Base-by-base conservation (phyloP, 2,113 vertebrate genomes). In the Tetrao urogallus region DNA sequence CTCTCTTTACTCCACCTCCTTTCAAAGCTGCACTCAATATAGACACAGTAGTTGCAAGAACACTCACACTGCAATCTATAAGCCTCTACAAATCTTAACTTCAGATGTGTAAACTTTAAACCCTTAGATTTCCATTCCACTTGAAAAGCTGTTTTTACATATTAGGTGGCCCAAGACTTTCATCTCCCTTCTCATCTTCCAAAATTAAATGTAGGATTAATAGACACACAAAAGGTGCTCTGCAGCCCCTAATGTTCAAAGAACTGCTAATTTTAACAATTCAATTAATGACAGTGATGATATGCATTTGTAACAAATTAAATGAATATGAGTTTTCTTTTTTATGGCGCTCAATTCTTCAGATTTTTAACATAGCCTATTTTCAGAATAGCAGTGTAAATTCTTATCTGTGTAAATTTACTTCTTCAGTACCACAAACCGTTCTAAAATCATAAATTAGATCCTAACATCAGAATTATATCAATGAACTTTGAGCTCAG, bases 101-200 rank as follows among this genome's bases (percentile, higher is more conserved):
- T 61, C 70, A 10, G 28, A 61, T 19, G 10, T 38, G 21, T 52
- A 70, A 77, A 88, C 86, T 6, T 36, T 4, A 11, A 76, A 38
- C 27, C 14, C 54, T 19, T 61, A 90, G 92, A 81, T 54, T 92
- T 8, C 17, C 8, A n/a, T 84, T 77, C 28, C 1, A 1, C 13
- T 64, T 86, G 30, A 78, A 43, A 94, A 93, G 42, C 8, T 38
- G 32, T 64, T 88, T 45, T 63, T 90, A 77, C 8, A 6, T 32
- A 45, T 45, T 45, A 63, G 12, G 18, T 56, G 18, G 65, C 72
- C 42, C 21, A 36, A n/a, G 22, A 38, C 19, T 89, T 94, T 90
- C 66, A 20, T 52, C 6, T 0, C 19, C 60, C 77, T 90, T 90
- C 73, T 78, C 32, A 32, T 60, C 6, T 82, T 58, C 34, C 30